Base-by-base conservation (phyloP, 2,797 vertebrate species). In the Triplophysa bombifrons region DNA sequence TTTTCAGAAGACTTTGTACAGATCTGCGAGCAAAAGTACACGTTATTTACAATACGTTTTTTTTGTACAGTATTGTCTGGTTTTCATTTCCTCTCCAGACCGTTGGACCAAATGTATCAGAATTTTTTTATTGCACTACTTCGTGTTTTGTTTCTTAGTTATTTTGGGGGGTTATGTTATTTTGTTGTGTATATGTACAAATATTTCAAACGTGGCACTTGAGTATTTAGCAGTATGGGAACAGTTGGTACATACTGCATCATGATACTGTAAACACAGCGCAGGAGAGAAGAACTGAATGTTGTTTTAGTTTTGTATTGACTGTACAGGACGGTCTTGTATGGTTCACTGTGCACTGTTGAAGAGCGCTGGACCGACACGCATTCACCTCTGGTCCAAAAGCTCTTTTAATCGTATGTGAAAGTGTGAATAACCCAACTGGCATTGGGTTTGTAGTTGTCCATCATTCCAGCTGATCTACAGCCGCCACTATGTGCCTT, bases 111-210 rank as follows among this genome's bases (percentile, higher is more conserved):
- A 91, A 90, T 86, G 51, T 87, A 80, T 82, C 70, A 55, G 74
- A 76, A 84, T 55, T 80, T 58, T 82, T 83, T 85, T 89, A 89
- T 92, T 93, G 90, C 90, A 92, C 90, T 92, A 88, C 84, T 77
- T 38, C 76, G 71, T 75, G 46, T 58, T 56, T 75, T 82, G 22
- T 72, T 72, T 70, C 72, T 85, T 82, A 69, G 74, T 25, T 84
- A 58, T 87, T 80, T 76, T 83, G 82, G 4, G 50, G 50, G 83
- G 78, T 17, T 89, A 80, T 75, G 80, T 58, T 82, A 81, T 85
- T 88, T 78, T 89, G 41, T 84, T 81, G 78, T 82, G 71, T 64
- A 61, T 84, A 85, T 85, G 85, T 83, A 88, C 66, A 63, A 55
- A 86, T 85, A 78, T 89, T 90, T 87, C 79, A 86, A 78, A 72